A percentile compares a stretch with the other conserved stretches of the same genome.
These are phyloP conservation scores for Callyntrura sp. DNA, from an alignment of 2,888 invertebrate genomes.

Conservation along the genomic window DNA sequence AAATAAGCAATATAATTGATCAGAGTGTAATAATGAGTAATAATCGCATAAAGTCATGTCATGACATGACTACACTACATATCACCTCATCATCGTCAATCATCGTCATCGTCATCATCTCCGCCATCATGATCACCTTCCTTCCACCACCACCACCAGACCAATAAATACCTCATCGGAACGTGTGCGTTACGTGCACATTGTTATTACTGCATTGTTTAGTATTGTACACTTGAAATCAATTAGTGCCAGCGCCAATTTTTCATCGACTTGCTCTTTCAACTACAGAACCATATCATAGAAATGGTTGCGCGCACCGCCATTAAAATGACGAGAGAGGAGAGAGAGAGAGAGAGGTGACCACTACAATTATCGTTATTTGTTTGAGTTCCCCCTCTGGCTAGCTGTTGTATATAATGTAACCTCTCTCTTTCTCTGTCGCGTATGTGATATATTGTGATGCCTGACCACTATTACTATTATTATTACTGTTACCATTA, in stretches of 20 bases:
- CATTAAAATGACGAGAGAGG: too few species aligned
- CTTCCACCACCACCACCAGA: neutral
- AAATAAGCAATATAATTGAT: slow-evolving; percentile 59
- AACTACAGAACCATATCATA: slow-evolving; percentile 8
- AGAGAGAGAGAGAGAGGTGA: too few species aligned
- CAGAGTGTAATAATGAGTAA: slow-evolving; percentile 62
- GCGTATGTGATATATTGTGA: too few species aligned
- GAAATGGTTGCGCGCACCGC: too few species aligned
- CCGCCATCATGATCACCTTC: slow-evolving; percentile 11
- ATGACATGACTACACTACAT: slow-evolving; percentile 60
- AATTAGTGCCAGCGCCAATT: slow-evolving; percentile 60
- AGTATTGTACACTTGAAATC: slow-evolving; percentile 66
- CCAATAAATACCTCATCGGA: too few species aligned
- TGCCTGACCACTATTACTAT: too few species aligned
- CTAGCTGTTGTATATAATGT: neutral
- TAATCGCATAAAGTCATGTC: slow-evolving; percentile 66
- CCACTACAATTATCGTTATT: neutral
- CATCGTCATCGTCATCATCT: slow-evolving; percentile 7
- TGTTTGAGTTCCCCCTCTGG: neutral
- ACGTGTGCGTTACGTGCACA: neutral
- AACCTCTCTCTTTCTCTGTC: neutral
- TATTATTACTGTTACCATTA: too few species aligned
- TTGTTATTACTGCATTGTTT: neutral
- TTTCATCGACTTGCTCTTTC: slow-evolving; percentile 41
- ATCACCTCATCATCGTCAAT: slow-evolving; percentile 17